Conservation (phyloP, 2,797 vertebrate species). For the Rousettus madagascariensis region DNA sequence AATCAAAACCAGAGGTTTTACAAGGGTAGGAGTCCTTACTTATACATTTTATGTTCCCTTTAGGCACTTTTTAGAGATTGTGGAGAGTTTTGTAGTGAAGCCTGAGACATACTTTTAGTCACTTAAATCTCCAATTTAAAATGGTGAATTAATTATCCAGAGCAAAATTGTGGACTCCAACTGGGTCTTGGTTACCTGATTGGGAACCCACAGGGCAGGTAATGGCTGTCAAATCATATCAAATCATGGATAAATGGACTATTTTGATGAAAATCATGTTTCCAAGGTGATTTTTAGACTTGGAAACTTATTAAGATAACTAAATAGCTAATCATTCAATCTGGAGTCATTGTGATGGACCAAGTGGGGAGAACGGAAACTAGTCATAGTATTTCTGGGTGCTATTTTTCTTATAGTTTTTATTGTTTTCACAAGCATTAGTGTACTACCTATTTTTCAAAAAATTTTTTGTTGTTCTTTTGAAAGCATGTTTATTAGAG, state of each 20-base stretch:
- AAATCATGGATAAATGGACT: not conserved
- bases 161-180: not conserved
- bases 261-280: not conserved
- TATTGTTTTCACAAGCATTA: not conserved
- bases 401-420: not conserved
- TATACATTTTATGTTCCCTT: not conserved
- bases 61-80: not conserved
- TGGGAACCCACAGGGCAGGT: not conserved
- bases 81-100: not conserved
- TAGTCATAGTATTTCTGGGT: not conserved
- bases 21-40: not conserved
- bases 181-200: not conserved
- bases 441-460: not conserved
- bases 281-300: constrained; percentile 21
- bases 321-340: not conserved
- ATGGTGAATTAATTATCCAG: not conserved
- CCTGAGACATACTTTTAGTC: not conserved
- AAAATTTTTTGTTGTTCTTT: not conserved
- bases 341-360: not conserved
- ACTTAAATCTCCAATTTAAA: not conserved
- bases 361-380: not conserved
- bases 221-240: not conserved
- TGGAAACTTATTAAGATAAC: not conserved
- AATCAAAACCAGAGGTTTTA: constrained; percentile 14
- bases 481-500: not conserved